phyloP scores from a whole-genome alignment of 2,113 vertebrate species.

The Triplophysa rosa region DNA sequence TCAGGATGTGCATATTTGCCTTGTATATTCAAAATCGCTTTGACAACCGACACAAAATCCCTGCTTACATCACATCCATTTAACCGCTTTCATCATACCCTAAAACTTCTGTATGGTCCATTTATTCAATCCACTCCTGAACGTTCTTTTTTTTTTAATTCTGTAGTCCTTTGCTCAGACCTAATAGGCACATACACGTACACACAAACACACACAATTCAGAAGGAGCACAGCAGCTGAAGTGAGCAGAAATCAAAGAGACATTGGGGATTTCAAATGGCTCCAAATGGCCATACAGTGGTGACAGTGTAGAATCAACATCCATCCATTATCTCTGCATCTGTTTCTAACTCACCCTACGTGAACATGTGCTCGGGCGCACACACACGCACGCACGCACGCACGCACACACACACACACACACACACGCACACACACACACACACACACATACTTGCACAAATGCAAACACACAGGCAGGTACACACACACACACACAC shows the following conservation, averaged over 20 bases:
- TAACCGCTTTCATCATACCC: constrained; percentile 54
- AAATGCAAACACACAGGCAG: constrained; percentile 20
- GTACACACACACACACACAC: constrained; percentile 5
- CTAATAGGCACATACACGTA: background rate
- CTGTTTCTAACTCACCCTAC: constrained; percentile 24
- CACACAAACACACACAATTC: constrained; percentile 32
- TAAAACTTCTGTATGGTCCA: constrained; percentile 1
- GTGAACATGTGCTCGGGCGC: background rate
- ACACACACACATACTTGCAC: background rate
- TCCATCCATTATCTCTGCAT: constrained; percentile 55
- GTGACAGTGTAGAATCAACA: constrained; percentile 61
- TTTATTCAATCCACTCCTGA: background rate
- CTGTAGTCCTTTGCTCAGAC: background rate
- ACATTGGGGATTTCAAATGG: constrained; percentile 58
- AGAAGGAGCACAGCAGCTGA: constrained; percentile 44
- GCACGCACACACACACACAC: constrained; percentile 15
- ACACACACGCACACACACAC: background rate
- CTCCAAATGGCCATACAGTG: constrained; percentile 58
- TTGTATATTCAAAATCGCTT: too few relatives aligned
- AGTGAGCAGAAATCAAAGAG: constrained; percentile 57
- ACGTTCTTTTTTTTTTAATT: background rate
- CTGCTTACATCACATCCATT: constrained; percentile 8
- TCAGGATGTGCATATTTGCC: too few relatives aligned
- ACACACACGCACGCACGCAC: constrained; percentile 21
- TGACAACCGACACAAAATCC: too few relatives aligned